Base-by-base conservation (phyloP, 2,797 vertebrate genomes). In the Luscinia luscinia region DNA sequence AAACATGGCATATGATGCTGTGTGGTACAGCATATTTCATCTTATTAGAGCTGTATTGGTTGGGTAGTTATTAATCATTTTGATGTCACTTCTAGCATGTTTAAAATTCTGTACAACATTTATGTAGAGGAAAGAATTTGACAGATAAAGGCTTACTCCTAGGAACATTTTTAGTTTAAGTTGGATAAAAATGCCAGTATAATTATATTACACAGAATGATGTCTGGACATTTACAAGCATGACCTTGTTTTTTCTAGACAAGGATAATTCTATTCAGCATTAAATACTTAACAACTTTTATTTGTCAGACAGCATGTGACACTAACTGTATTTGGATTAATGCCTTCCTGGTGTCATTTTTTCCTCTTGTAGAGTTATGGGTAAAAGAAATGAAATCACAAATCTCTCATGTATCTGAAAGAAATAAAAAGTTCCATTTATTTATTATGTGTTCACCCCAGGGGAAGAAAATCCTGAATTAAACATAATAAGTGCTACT, bases 41-140 rank as follows among this genome's bases (percentile, higher is more conserved):
- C 77, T 94, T 70, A 78, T 94, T 93, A 94, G 43, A 48, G 40
- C 49, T 93, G 55, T 95, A 78, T 58, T 76, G 58, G 64, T 66
- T 81, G 73, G 26, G 43, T 78, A 89, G 87, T 75, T 90, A 93
- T 95, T 96, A 93, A 97, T 96, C 87, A 95, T 96, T 93, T 95
- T 86, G 55, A 74, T 96, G 95, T 93, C 87, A 94, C 59, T 49
- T 92, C 74, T 87, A 74, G 24, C 55, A 64, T 64, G 57, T 72
- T 87, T 87, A 80, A 91, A 90, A 93, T 85, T 93, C 89, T 64
- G 20, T 87, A 36, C 57, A 73, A 48, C 45, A 15, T 74, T 91
- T 91, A 63, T 58, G 61, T 81, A 52, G 55, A 48, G 45, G 55
- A 78, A 89, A 90, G 73, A 89, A 49, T 0, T 21, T 82, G 84